phyloP scores from a whole-genome alignment of 2,113 vertebrate species.

The Pseudonaja textilis region DNA sequence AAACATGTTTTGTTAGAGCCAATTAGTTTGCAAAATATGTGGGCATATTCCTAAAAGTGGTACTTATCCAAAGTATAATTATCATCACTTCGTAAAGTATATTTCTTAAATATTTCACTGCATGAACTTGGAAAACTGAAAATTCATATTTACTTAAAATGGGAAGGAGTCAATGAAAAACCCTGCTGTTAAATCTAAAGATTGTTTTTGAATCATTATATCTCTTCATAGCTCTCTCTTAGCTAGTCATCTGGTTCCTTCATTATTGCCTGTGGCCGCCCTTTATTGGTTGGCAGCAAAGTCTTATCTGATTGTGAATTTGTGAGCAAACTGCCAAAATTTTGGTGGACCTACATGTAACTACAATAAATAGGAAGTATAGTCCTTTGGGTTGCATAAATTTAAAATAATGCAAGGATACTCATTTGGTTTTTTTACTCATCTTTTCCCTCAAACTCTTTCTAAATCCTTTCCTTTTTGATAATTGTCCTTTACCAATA shows the following conservation, averaged over 20 bases:
- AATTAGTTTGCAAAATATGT: conserved; percentile 1
- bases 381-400: not conserved
- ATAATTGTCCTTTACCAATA: not conserved
- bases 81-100: not conserved
- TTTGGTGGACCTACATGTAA: not conserved
- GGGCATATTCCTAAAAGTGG: conserved; percentile 5
- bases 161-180: not conserved
- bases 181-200: not conserved
- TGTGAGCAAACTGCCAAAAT: not conserved
- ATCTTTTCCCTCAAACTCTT: not conserved
- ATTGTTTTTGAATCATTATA: not conserved
- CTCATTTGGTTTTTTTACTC: not conserved
- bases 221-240: not conserved
- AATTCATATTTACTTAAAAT: not conserved
- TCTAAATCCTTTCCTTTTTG: not conserved
- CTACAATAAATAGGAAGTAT: not conserved
- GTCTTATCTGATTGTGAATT: not conserved
- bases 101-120: not conserved
- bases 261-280: not conserved
- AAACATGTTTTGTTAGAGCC: not conserved
- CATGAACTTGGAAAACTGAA: not conserved
- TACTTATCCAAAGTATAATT: not conserved
- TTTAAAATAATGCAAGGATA: not conserved
- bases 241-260: not conserved
- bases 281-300: not conserved